A percentile compares a stretch with the other conserved stretches of the same genome.
Evolutionary conservation across 2,113 vertebrate species (phyloP).

Genomic region (Pseudopodoces humilis): DNA sequence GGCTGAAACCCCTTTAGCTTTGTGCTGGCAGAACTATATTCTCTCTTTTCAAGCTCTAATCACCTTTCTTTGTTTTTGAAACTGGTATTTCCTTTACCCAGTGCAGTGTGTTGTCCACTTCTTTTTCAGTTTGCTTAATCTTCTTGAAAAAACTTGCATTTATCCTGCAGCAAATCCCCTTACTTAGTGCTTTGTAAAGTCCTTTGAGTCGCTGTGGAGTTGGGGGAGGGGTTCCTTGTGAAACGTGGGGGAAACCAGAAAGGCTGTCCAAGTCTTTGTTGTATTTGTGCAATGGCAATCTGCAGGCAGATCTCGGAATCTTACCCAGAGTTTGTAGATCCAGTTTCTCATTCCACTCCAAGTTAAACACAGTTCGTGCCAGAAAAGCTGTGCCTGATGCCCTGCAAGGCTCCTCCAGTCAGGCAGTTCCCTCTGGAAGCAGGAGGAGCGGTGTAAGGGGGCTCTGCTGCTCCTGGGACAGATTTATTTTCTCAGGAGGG

Average conservation of each 20-base stretch:
- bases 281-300: neutral
- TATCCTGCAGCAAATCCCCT: slow-evolving; percentile 25
- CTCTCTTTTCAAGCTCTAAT: neutral
- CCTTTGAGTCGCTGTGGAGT: neutral
- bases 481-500: neutral
- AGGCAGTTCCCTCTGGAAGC: neutral
- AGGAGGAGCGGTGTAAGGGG: neutral
- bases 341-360: neutral
- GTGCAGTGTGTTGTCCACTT: neutral
- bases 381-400: neutral
- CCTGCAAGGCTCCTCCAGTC: neutral
- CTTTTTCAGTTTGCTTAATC: slow-evolving; percentile 30
- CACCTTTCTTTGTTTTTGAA: neutral
- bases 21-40: neutral
- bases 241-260: neutral
- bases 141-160: slow-evolving; percentile 31
- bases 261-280: neutral
- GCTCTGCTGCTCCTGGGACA: neutral
- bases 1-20: neutral
- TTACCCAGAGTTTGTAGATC: neutral
- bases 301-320: neutral
- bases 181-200: slow-evolving; percentile 9
- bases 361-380: neutral
- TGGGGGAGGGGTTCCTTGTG: neutral
- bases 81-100: neutral